Percentiles rank a stretch among this genome's conserved stretches.
phyloP scores from a whole-genome alignment of 2,113 vertebrate genomes.

The Calyptomena viridis region DNA sequence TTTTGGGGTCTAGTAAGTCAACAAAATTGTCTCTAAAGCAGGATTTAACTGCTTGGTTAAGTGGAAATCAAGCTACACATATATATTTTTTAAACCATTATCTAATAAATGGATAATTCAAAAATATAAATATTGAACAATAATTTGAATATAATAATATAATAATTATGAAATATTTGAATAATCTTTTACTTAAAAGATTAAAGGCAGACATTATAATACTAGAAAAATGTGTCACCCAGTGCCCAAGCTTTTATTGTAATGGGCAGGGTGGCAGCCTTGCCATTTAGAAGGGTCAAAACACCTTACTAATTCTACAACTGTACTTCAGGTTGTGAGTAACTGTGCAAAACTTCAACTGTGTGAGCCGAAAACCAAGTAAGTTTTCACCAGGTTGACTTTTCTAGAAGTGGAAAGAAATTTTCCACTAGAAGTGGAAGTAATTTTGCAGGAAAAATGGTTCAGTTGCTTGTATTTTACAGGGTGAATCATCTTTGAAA shows the following conservation, averaged over 20 bases:
- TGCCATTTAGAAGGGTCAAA: background rate
- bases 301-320: background rate
- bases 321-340: background rate
- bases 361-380: background rate
- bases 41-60: background rate
- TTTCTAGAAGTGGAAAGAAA: no score
- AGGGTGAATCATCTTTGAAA: background rate
- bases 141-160: no score
- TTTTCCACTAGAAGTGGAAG: background rate
- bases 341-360: background rate
- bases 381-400: background rate
- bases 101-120: background rate
- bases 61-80: background rate
- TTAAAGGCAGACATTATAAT: background rate
- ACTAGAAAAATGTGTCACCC: background rate
- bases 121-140: background rate
- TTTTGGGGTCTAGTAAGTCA: background rate
- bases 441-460: background rate
- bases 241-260: background rate
- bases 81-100: background rate
- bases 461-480: background rate
- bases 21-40: background rate
- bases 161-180: no score
- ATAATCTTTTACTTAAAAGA: slow-evolving; percentile 20
- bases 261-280: background rate